Conservation (phyloP, 2,113 vertebrate genomes). For the Callocephalon fimbriatum region DNA sequence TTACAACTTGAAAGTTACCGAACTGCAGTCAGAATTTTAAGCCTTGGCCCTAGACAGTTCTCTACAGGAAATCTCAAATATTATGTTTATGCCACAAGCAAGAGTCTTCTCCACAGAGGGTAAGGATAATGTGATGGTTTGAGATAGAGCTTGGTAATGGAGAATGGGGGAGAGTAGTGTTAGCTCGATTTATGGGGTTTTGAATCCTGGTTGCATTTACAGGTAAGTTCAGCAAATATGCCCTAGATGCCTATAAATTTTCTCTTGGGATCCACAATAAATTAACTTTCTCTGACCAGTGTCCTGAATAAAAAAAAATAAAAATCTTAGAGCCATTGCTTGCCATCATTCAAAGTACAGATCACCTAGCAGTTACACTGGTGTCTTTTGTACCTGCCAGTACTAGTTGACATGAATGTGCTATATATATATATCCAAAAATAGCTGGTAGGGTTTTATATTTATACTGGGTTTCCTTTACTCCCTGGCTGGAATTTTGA, state of each 20-base stretch:
- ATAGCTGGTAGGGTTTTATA: background rate
- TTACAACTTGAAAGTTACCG: background rate
- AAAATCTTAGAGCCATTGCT: background rate
- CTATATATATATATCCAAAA: background rate
- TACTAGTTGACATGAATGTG: background rate
- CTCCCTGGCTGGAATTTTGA: constrained; percentile 32
- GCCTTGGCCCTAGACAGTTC: fast-evolving
- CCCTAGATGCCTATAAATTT: background rate
- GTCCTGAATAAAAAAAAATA: background rate
- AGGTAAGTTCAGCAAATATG: background rate
- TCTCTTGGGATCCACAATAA: background rate
- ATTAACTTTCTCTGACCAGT: background rate
- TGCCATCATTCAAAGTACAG: background rate
- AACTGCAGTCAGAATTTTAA: background rate
- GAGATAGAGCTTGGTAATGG: background rate
- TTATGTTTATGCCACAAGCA: background rate
- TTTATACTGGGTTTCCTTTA: constrained; percentile 36
- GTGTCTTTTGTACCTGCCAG: background rate
- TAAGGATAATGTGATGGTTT: background rate
- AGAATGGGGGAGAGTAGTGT: background rate
- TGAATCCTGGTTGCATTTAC: background rate
- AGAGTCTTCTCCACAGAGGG: background rate
- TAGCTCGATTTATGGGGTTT: background rate
- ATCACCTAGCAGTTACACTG: background rate
- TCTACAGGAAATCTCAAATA: background rate